These are phyloP conservation scores for Oreochromis aureus DNA, from an alignment of 2,113 vertebrate genomes.

Conservation along the genomic window DNA sequence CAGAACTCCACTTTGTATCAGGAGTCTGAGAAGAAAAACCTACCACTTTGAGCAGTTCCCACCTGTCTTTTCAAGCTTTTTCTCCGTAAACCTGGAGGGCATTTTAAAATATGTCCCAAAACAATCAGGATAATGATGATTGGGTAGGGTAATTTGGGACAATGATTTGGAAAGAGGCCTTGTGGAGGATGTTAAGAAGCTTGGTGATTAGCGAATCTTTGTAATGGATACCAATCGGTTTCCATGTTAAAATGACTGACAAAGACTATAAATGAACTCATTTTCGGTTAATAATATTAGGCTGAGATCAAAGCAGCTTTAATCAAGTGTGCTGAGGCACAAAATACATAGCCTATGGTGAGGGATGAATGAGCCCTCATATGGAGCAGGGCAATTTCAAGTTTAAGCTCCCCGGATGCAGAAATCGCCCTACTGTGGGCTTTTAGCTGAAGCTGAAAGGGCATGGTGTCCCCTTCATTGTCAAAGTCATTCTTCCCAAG, in stretches of 20 bases:
- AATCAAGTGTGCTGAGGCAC: background rate
- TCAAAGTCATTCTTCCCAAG: background rate
- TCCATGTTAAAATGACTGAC: slow-evolving; percentile 19
- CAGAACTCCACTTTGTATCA: slow-evolving; percentile 7
- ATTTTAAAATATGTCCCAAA: background rate
- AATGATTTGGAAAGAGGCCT: background rate
- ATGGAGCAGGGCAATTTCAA: background rate
- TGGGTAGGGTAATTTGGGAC: background rate
- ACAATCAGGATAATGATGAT: background rate
- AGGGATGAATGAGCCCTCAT: background rate
- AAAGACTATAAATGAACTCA: slow-evolving; percentile 30
- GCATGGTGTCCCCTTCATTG: background rate
- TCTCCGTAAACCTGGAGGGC: background rate
- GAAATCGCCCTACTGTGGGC: background rate
- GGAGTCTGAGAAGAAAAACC: background rate
- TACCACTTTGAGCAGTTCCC: background rate
- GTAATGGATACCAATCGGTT: background rate
- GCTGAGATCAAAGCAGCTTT: slow-evolving; percentile 30
- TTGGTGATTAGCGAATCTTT: slow-evolving; percentile 4
- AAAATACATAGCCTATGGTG: background rate
- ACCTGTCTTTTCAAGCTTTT: background rate
- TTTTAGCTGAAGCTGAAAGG: slow-evolving; percentile 25
- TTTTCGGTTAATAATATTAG: slow-evolving; percentile 14
- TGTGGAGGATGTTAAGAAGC: background rate
- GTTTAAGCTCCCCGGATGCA: background rate